These are phyloP conservation scores for Oxyura jamaicensis DNA, from an alignment of 2,113 vertebrate genomes.

Conservation along the genomic window DNA sequence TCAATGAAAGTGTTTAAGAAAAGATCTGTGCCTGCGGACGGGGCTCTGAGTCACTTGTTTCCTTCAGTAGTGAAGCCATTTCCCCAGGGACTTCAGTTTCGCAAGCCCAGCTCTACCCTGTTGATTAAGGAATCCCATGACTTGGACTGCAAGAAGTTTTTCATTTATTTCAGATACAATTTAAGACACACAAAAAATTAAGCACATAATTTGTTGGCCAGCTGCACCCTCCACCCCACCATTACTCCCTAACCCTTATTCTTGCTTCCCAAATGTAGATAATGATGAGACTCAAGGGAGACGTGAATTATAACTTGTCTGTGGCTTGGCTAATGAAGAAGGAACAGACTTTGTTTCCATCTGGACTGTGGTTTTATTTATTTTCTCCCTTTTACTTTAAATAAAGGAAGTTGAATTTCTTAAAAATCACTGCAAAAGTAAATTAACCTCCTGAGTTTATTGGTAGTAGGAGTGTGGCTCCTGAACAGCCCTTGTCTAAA, in stretches of 20 bases:
- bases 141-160: slow-evolving; percentile 42
- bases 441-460: not conserved
- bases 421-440: not conserved
- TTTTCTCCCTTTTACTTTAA: slow-evolving; percentile 26
- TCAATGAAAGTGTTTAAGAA: not conserved
- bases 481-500: not conserved
- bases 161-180: slow-evolving; percentile 54
- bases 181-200: slow-evolving; percentile 16
- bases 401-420: slow-evolving; percentile 8
- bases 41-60: slow-evolving; percentile 42
- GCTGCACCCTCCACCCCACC: not conserved
- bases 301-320: slow-evolving; percentile 47
- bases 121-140: slow-evolving; percentile 35
- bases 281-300: slow-evolving; percentile 46
- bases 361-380: slow-evolving; percentile 57
- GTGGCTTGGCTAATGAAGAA: slow-evolving; percentile 50
- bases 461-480: not conserved
- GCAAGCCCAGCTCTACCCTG: not conserved
- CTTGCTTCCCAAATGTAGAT: slow-evolving; percentile 42
- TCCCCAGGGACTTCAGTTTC: slow-evolving; percentile 3
- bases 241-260: slow-evolving; percentile 10
- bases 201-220: slow-evolving; percentile 6
- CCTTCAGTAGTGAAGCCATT: slow-evolving; percentile 30
- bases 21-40: not conserved
- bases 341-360: slow-evolving; percentile 54